phyloP scores from a whole-genome alignment of 2,888 invertebrate species.

The Lithophane semibrunnea region DNA sequence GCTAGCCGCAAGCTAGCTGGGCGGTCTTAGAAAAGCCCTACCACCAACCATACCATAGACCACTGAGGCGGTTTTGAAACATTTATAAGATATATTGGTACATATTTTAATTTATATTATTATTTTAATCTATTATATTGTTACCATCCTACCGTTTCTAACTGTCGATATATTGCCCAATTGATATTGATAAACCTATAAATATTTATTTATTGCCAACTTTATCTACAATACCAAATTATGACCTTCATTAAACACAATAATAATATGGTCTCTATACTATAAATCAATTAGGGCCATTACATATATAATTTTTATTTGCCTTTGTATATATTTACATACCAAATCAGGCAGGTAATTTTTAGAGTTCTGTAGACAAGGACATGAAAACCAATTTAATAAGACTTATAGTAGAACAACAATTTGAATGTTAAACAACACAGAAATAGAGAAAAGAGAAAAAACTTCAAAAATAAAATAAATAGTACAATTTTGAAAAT shows the following conservation, averaged over 20 bases:
- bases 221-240: constrained; percentile 28
- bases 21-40: too few relatives aligned
- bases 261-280: constrained; percentile 6
- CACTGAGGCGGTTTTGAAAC: neutral
- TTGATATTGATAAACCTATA: constrained; percentile 18
- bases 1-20: too few relatives aligned
- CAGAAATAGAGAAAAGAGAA: neutral
- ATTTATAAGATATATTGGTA: neutral
- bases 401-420: neutral
- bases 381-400: neutral
- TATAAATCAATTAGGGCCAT: constrained; percentile 50
- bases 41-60: too few relatives aligned
- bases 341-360: constrained; percentile 23
- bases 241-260: constrained; percentile 19
- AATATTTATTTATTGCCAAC: constrained; percentile 38
- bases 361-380: constrained; percentile 24
- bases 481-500: neutral
- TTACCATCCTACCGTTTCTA: constrained; percentile 12
- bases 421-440: neutral
- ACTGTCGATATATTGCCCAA: neutral
- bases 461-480: too few relatives aligned
- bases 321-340: constrained; percentile 43
- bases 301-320: constrained; percentile 18
- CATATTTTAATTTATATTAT: neutral
- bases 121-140: neutral